Conservation (phyloP, 2,888 invertebrate genomes). For the Plebejus melissa region DNA sequence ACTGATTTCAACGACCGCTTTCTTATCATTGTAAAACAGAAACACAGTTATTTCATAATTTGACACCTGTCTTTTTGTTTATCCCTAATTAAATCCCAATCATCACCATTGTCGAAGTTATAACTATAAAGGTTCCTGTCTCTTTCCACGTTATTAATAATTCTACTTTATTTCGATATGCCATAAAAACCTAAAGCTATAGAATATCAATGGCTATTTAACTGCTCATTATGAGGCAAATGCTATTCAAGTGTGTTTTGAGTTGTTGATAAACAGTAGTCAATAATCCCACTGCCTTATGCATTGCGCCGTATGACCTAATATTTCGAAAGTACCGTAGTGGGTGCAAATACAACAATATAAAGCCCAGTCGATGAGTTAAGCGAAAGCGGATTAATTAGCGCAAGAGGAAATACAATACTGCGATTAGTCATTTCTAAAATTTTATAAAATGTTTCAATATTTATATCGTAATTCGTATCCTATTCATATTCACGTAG, state of each 20-base stretch:
- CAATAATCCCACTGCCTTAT: conserved; percentile 47
- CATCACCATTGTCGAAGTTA: neutral
- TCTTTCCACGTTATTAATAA: too few species aligned
- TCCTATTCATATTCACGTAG: too few species aligned
- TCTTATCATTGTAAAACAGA: conserved; percentile 33
- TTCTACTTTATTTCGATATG: too few species aligned
- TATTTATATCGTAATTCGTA: too few species aligned
- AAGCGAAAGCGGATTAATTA: neutral
- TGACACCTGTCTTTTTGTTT: conserved; percentile 29
- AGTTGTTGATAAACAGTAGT: conserved; percentile 37
- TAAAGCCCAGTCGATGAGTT: neutral
- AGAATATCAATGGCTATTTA: neutral
- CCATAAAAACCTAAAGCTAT: neutral
- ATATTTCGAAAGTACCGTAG: conserved; percentile 44
- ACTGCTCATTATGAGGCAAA: neutral
- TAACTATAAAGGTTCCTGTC: neutral
- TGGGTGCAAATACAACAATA: conserved; percentile 32
- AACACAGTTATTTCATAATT: conserved; percentile 27
- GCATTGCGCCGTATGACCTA: conserved; percentile 50
- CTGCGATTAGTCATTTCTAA: too few species aligned
- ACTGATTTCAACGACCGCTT: conserved; percentile 52
- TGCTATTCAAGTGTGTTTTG: conserved; percentile 20
- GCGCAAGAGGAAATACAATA: neutral
- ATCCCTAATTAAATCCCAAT: neutral
- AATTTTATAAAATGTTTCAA: too few species aligned